Evolutionary conservation across 2,797 vertebrate species (phyloP), one percentile per base, ranked within the genome.

Genomic region (Momotus momota): DNA sequence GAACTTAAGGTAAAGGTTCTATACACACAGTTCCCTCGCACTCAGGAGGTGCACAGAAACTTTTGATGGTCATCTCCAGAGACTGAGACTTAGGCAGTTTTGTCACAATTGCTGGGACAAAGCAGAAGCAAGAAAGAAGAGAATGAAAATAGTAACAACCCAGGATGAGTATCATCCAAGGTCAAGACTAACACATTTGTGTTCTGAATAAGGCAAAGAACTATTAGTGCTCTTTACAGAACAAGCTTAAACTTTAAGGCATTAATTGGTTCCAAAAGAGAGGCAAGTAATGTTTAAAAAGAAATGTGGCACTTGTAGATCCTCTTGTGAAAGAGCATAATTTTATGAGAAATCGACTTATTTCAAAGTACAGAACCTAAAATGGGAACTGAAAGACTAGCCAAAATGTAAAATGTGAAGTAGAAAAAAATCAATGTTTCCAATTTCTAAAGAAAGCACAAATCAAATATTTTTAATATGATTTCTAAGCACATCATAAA

Each of bases 371-470:
- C 49, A 88, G 74, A 94, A 87, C 52, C 69, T 81, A 62, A 81
- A 75, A 89, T 61, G 40, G 82, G 38, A 81, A 55, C 67, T 14
- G 80, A 97, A 88, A 86, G 85, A 80, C 65, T 52, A 93, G 65
- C 33, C 91, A 86, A 87, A 66, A 92, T 25, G 40, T 78, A 93
- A 93, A 97, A 96, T 85, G 78, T 77, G 79, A 91, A 94, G 84
- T 93, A 70, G 82, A 97, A 48, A 77, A 91, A 97, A 98, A 97
- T 97, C 97, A 96, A 94, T 97, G 73, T 94, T 96, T 97, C 91
- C 91, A 96, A 94, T 97, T 97, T 97, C 90, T 95, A 97, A 97
- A 96, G 91, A 97, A 97, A 94, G 86, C 65, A 97, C 94, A 96
- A 97, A 97, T 90, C 95, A 97, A 96, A 95, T 83, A 91, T 48